Evolutionary conservation across 2,113 vertebrate species (phyloP).

Genomic region (Tenebrosternarchus preto): DNA sequence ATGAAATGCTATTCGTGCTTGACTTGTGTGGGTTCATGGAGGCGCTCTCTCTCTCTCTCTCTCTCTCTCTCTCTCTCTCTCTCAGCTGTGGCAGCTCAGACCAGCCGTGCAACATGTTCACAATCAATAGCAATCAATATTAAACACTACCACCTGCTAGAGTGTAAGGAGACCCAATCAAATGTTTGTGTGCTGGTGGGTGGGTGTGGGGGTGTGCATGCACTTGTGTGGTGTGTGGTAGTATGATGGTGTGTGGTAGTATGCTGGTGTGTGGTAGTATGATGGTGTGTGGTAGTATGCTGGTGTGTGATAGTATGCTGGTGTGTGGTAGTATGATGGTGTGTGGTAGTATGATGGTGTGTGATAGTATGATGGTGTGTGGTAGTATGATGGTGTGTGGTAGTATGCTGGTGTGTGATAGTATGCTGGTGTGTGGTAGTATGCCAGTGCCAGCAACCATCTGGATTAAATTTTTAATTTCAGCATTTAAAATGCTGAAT

Average conservation of each 20-base stretch:
- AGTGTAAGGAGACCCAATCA: conserved; percentile 18
- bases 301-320: background rate
- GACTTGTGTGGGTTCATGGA: background rate
- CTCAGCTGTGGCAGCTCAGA: conserved; percentile 15
- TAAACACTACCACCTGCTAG: conserved; percentile 35
- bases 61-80: conserved; percentile 1
- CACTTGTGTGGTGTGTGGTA: background rate
- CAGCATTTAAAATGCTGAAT: background rate
- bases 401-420: background rate
- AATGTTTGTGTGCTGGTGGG: conserved; percentile 9
- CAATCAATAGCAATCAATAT: conserved; percentile 37
- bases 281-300: background rate
- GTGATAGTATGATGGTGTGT: background rate
- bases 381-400: background rate
- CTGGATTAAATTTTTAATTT: conserved; percentile 1
- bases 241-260: background rate
- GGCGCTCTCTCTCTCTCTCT: conserved; percentile 1
- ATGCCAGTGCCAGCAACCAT: background rate
- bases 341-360: background rate
- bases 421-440: background rate
- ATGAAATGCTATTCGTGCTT: no score
- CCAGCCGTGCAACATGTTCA: conserved; percentile 27
- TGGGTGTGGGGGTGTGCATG: background rate
- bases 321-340: background rate
- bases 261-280: background rate